A percentile compares a stretch with the other conserved stretches of the same genome.
These are phyloP conservation scores for Monomorium pharaonis DNA, from an alignment of 1,140 invertebrate genomes.

Conservation along the genomic window DNA sequence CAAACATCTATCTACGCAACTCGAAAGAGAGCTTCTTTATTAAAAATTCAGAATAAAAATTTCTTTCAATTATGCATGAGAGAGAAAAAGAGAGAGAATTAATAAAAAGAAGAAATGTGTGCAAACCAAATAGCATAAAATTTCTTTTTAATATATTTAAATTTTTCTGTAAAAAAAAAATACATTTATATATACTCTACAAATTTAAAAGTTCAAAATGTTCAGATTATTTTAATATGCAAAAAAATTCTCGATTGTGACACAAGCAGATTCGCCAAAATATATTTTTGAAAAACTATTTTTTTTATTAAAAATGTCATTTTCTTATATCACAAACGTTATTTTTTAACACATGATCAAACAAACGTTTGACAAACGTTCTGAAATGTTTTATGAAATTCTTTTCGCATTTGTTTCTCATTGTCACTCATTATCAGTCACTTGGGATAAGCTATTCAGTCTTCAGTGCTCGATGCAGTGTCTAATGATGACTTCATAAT, in stretches of 20 bases:
- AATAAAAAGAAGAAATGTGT: too few species aligned
- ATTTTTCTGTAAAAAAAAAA: neutral
- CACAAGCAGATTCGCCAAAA: neutral
- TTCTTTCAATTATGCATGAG: neutral
- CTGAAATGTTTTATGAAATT: constrained; percentile 45
- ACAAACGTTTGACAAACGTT: constrained; percentile 26
- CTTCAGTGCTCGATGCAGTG: neutral
- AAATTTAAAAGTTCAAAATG: neutral
- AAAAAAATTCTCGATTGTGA: neutral
- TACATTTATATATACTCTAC: too few species aligned
- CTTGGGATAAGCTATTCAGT: neutral
- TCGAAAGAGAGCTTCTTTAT: neutral
- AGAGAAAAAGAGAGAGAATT: neutral
- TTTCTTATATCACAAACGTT: constrained; percentile 37
- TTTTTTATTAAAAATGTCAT: constrained; percentile 1
- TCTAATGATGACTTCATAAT: constrained; percentile 16
- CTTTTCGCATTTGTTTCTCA: constrained; percentile 1
- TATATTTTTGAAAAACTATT: neutral
- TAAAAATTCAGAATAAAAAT: constrained; percentile 19
- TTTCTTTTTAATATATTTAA: neutral
- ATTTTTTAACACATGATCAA: neutral
- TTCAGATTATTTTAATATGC: neutral
- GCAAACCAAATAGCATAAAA: neutral
- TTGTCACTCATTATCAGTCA: too few species aligned
- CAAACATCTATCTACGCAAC: neutral